Evolutionary conservation across 2,888 invertebrate species (phyloP).

Genomic region (Sarcophaga caerulescens): DNA sequence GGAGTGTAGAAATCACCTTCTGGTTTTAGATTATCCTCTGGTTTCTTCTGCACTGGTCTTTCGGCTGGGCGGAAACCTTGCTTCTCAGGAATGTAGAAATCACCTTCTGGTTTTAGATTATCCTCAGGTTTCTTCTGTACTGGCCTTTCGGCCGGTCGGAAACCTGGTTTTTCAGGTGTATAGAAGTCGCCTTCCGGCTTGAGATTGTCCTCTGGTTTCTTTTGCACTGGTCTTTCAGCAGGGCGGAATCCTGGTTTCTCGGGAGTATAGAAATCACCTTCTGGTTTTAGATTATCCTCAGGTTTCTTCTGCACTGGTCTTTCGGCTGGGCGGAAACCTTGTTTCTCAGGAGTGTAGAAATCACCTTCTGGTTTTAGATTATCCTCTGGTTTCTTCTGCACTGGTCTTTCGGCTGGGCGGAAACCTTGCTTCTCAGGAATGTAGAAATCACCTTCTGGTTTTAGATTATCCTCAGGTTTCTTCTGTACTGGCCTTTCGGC

Average conservation of each 20-base stretch:
- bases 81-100: conserved; percentile 82
- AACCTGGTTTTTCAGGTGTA: conserved; percentile 81
- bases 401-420: no score
- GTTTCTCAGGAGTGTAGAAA: no score
- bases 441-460: no score
- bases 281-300: conserved; percentile 79
- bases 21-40: conserved; percentile 83
- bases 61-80: conserved; percentile 76
- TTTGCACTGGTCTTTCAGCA: conserved; percentile 82
- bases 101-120: conserved; percentile 82
- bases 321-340: no score
- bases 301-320: conserved; percentile 41
- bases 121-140: conserved; percentile 77
- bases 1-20: conserved; percentile 82
- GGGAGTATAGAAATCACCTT: conserved; percentile 83
- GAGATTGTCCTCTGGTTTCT: conserved; percentile 83
- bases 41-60: conserved; percentile 81
- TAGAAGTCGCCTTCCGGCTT: conserved; percentile 81
- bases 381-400: no score
- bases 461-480: no score
- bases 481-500: no score
- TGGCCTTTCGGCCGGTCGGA: conserved; percentile 78
- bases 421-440: no score
- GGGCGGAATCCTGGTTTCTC: conserved; percentile 74
- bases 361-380: no score